Evolutionary conservation across 2,113 vertebrate genomes (phyloP), one percentile per base, ranked within the genome.

Genomic region (Syngnathus typhle): DNA sequence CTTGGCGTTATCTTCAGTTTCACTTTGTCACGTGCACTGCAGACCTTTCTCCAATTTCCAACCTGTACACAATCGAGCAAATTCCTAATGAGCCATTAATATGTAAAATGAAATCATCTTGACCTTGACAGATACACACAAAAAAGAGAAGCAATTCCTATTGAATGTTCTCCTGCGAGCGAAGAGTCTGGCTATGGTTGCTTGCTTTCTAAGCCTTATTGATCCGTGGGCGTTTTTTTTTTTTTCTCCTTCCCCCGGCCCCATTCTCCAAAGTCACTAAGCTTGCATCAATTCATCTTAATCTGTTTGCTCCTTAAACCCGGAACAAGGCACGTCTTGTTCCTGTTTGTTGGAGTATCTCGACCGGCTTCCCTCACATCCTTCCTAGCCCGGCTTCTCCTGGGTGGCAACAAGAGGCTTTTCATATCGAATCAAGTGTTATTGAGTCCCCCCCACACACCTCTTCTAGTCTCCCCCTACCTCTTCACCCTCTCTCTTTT

Each of bases 371-470:
- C 87, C 80, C 83, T 87, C 81, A 85, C 87, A 89, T 91, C 90
- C 88, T 85, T 85, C 78, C 84, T 78, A 67, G 80, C 73, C 38
- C 67, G 80, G 76, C 75, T 89, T 85, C 89, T 90, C 86, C 84
- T 90, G 90, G 90, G 92, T 91, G 92, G 90, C 87, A 88, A 87
- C 85, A 79, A 89, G 87, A 85, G 77, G 88, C 89, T 90, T 89
- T 92, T 88, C 85, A 90, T 88, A 92, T 90, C 74, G 84, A 92
- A 91, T 92, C 85, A 89, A 90, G 87, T 91, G 89, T 91, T 91
- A 90, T 91, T 90, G 88, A 91, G 89, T 89, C 89, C 83, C 85
- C 78, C 41, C 41, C 41, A 73, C 81, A 84, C 85, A 85, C 85
- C 85, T 88, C 85, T 81, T 88, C 78, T 75, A 81, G 83, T 78